Percentiles rank a stretch among this genome's conserved stretches.
phyloP scores from a whole-genome alignment of 2,113 vertebrate genomes.

The Ageneiosus marmoratus region DNA sequence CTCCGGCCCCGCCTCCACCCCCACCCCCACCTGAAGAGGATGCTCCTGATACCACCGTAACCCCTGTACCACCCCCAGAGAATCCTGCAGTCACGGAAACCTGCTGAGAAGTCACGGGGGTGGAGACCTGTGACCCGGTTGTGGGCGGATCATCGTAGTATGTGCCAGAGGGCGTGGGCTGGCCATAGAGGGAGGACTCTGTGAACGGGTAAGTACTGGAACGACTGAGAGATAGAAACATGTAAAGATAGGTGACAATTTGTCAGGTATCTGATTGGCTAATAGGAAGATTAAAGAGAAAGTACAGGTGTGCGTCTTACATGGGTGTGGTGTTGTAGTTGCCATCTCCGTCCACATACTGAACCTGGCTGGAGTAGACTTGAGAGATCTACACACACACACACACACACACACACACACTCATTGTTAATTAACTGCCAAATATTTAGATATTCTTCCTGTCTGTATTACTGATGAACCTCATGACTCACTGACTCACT shows the following conservation, averaged over 20 bases:
- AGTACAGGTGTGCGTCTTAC: slow-evolving; percentile 67
- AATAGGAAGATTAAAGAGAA: not conserved
- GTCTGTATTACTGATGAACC: not conserved
- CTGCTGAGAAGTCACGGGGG: slow-evolving; percentile 76
- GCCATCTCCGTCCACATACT: slow-evolving; percentile 86
- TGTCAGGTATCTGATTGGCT: not conserved
- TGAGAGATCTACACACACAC: slow-evolving; percentile 58
- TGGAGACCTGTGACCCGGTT: slow-evolving; percentile 73
- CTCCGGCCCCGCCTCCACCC: slow-evolving; percentile 1
- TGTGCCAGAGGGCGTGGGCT: slow-evolving; percentile 72
- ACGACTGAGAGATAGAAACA: slow-evolving; percentile 67
- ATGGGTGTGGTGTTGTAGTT: slow-evolving; percentile 80
- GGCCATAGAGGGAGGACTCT: slow-evolving; percentile 81
- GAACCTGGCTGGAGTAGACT: slow-evolving; percentile 85
- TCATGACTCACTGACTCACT: not conserved
- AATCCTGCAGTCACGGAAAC: slow-evolving; percentile 69
- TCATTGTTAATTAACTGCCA: not conserved
- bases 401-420: slow-evolving; percentile 23
- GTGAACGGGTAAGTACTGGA: slow-evolving; percentile 81
- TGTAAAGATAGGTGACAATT: not conserved
- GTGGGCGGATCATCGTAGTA: slow-evolving; percentile 80
- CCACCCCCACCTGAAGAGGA: slow-evolving; percentile 2
- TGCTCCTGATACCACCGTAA: slow-evolving; percentile 55
- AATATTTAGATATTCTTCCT: not conserved
- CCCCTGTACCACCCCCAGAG: slow-evolving; percentile 41